These are phyloP conservation scores for Eristalis intricaria DNA, from an alignment of 2,888 invertebrate species.

Conservation along the genomic window DNA sequence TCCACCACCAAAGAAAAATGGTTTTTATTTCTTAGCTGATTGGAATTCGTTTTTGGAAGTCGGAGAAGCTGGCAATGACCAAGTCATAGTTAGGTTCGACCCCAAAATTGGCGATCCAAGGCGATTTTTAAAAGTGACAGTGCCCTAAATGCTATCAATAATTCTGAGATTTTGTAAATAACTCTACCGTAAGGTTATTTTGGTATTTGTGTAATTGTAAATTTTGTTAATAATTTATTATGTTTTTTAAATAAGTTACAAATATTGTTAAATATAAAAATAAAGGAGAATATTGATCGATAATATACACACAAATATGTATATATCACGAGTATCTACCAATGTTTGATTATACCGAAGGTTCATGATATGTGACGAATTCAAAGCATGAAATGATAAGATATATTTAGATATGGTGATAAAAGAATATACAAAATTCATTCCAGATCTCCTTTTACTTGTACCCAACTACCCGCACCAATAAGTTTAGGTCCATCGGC, in stretches of 20 bases:
- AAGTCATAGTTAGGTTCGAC: slow-evolving; percentile 90
- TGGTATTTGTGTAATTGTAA: slow-evolving; percentile 1
- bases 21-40: slow-evolving; percentile 92
- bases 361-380: too few relatives aligned
- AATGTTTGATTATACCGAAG: too few relatives aligned
- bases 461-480: too few relatives aligned
- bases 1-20: slow-evolving; percentile 87
- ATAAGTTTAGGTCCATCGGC: too few relatives aligned
- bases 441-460: too few relatives aligned
- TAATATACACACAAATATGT: too few relatives aligned
- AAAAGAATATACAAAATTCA: too few relatives aligned
- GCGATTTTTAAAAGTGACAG: slow-evolving; percentile 88
- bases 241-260: neutral
- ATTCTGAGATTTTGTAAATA: slow-evolving; percentile 49
- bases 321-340: too few relatives aligned
- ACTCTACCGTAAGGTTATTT: neutral
- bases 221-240: slow-evolving; percentile 56
- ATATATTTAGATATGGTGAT: too few relatives aligned
- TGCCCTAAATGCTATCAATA: slow-evolving; percentile 83
- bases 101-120: slow-evolving; percentile 91
- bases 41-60: slow-evolving; percentile 94
- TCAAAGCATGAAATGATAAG: too few relatives aligned
- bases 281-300: neutral
- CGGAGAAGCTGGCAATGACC: slow-evolving; percentile 86
- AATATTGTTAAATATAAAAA: neutral